Evolutionary conservation across 2,888 invertebrate genomes (phyloP), one percentile per base, ranked within the genome.

Genomic region (Caenorhabditis angaria): DNA sequence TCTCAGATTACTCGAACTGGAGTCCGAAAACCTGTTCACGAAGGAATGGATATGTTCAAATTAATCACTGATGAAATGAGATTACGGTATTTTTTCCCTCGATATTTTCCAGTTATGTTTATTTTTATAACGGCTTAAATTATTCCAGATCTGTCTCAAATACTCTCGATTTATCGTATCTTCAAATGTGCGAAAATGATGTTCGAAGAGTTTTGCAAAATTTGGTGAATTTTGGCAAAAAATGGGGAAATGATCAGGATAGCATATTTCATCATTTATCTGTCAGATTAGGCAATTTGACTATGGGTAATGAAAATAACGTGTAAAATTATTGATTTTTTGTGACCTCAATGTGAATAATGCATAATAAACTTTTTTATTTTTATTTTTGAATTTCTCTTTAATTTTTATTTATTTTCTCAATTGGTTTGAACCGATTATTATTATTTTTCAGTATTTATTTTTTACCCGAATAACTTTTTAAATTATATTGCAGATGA

Each of bases 1-100:
- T 0, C 63, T 68, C 2, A 60, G 41, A 41, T 41, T 18, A 41
- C 60, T 10, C 25, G 70, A 25, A 47, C 67, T 1, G 77, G 77
- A 12, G 63, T 75, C 3, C 54, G 78, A 12, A 70, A 70, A 29
- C 61, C 66, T 51, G 76, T 76, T 12, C 78, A 75, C 51, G 75
- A 78, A 27, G 59, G 69, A 24, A 75, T 76, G 68, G 73, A 76
- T 47, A 53, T 65, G 72, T 70, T 71, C 27, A 68, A 65, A 62
- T 63, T 48, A 29, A 70, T 76, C 59, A 64, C 76, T 1, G 78
- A 78, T 50, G 73, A 76, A 35, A 72, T 78, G 55, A 67, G 72
- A 47, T 59, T 76, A 25, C 58, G 65, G 77, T 20, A n/a, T n/a
- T n/a, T n/a, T n/a, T n/a, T n/a, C n/a, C n/a, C n/a, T n/a, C n/a